A percentile compares a stretch with the other conserved stretches of the same genome.
Evolutionary conservation across 2,797 vertebrate species (phyloP).

Genomic region (Ambastaia sidthimunki): DNA sequence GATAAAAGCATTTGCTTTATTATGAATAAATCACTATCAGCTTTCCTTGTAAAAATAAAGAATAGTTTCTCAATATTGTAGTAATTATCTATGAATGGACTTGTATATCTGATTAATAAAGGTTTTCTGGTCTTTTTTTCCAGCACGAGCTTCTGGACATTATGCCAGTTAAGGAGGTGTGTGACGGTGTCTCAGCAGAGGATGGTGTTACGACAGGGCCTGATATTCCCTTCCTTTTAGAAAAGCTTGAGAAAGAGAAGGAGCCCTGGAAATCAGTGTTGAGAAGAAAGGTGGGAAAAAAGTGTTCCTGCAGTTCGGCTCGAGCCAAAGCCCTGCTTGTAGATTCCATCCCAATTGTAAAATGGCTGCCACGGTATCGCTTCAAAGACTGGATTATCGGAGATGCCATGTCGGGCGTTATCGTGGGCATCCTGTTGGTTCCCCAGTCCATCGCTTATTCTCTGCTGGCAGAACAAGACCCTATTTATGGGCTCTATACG

Average conservation of each 20-base stretch:
- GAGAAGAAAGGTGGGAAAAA: slow-evolving; percentile 73
- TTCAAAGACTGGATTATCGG: slow-evolving; percentile 87
- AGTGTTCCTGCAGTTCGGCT: slow-evolving; percentile 79
- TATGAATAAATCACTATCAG: too few species aligned
- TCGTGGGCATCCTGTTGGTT: slow-evolving; percentile 91
- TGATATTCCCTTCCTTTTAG: slow-evolving; percentile 77
- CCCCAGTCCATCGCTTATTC: slow-evolving; percentile 98
- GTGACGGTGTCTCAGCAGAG: slow-evolving; percentile 38
- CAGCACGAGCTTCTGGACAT: slow-evolving; percentile 20
- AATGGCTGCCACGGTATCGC: slow-evolving; percentile 90
- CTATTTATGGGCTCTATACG: slow-evolving; percentile 94
- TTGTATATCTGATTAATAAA: background rate
- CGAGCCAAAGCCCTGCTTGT: slow-evolving; percentile 79
- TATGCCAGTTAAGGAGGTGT: slow-evolving; percentile 22
- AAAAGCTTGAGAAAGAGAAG: slow-evolving; percentile 74
- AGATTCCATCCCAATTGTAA: slow-evolving; percentile 84
- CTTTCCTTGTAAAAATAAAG: too few species aligned
- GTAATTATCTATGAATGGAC: too few species aligned
- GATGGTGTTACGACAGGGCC: slow-evolving; percentile 41
- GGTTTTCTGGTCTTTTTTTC: background rate
- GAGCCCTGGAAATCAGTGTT: slow-evolving; percentile 65
- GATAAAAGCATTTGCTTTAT: too few species aligned
- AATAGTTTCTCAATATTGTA: too few species aligned
- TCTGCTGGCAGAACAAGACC: slow-evolving; percentile 90
- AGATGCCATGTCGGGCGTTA: slow-evolving; percentile 92